Evolutionary conservation across 1,140 invertebrate genomes (phyloP).

Genomic region (Trichonephila clavata): DNA sequence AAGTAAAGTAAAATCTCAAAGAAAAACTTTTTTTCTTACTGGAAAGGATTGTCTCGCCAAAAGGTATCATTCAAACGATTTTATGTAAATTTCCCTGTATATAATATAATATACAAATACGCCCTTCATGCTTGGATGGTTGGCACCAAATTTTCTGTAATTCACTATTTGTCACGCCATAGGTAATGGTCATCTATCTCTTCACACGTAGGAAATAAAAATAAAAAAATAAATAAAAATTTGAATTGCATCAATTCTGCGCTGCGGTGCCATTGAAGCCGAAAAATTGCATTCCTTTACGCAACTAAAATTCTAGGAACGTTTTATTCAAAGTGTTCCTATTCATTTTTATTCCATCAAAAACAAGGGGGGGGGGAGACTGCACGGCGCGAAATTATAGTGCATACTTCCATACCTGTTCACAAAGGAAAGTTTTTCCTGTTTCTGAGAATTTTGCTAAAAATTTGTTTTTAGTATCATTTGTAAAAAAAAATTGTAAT

Average conservation of each 20-base stretch:
- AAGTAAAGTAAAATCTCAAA: neutral
- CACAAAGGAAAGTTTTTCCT: neutral
- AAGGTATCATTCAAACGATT: neutral
- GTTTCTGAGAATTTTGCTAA: neutral
- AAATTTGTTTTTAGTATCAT: neutral
- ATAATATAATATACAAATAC: slow-evolving; percentile 36
- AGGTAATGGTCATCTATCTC: slow-evolving; percentile 21
- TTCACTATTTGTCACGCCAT: neutral
- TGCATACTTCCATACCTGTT: neutral
- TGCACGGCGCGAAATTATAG: neutral
- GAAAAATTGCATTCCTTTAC: neutral
- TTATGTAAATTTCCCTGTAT: slow-evolving; percentile 21
- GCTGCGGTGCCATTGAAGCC: slow-evolving; percentile 2
- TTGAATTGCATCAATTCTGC: neutral
- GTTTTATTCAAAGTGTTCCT: slow-evolving; percentile 31
- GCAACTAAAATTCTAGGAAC: slow-evolving; percentile 5
- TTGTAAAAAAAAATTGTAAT: too few relatives aligned
- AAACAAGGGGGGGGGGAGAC: too few relatives aligned
- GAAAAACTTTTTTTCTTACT: neutral
- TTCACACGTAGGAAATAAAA: slow-evolving; percentile 21
- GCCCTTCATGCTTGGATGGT: neutral
- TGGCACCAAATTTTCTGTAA: slow-evolving; percentile 4
- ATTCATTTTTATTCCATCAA: neutral
- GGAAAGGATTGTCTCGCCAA: slow-evolving; percentile 12
- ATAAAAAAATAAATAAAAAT: neutral